phyloP scores from a whole-genome alignment of 2,797 vertebrate species.

The Onychomys leucogaster region DNA sequence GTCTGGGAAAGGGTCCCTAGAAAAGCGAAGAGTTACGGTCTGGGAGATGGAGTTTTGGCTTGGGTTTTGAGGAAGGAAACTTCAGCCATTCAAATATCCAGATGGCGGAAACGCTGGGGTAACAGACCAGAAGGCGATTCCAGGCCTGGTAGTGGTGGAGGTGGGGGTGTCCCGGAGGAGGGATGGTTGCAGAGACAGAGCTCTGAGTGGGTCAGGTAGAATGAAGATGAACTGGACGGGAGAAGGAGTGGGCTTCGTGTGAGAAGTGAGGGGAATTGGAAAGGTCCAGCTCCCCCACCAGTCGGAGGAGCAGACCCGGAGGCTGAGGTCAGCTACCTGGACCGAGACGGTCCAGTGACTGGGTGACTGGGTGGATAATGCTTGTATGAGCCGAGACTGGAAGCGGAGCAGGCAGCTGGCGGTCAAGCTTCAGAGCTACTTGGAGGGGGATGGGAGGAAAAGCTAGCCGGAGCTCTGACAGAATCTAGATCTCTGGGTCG shows the following conservation, averaged over 20 bases:
- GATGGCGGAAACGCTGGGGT: neutral
- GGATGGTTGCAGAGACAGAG: neutral
- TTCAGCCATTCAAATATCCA: neutral
- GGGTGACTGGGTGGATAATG: neutral
- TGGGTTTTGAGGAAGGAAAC: neutral
- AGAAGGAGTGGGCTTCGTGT: neutral
- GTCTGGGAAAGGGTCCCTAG: slow-evolving; percentile 35
- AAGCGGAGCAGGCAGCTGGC: slow-evolving; percentile 22
- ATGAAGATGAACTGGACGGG: neutral
- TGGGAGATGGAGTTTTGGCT: slow-evolving; percentile 36
- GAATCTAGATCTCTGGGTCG: neutral
- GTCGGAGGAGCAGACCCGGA: neutral
- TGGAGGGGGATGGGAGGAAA: slow-evolving; percentile 57
- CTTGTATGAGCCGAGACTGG: neutral
- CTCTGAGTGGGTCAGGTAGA: neutral
- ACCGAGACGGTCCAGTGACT: neutral
- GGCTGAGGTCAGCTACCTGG: slow-evolving; percentile 48
- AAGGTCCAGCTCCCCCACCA: neutral
- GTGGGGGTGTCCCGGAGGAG: slow-evolving; percentile 64
- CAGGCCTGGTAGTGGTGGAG: neutral
- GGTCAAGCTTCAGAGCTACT: slow-evolving; percentile 20
- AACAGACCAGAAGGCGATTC: neutral
- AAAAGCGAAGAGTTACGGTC: neutral
- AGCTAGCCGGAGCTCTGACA: neutral
- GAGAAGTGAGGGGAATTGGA: neutral